Evolutionary conservation across 2,797 vertebrate genomes (phyloP).

Genomic region (Phalloptychus januarius): DNA sequence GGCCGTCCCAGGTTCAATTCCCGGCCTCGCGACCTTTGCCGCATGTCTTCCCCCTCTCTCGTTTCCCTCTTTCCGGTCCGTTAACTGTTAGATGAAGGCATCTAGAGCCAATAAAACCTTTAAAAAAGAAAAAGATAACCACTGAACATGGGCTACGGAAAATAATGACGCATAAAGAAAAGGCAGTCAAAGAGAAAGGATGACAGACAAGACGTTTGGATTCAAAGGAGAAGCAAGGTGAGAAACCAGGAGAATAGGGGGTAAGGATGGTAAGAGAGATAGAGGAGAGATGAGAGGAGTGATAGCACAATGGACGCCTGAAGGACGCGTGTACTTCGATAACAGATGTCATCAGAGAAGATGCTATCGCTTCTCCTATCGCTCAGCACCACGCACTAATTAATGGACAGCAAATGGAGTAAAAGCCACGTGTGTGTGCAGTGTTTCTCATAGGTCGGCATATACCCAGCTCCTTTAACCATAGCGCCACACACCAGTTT

Average conservation of each 20-base stretch:
- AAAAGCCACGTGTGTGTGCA: slow-evolving; percentile 25
- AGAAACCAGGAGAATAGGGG: slow-evolving; percentile 41
- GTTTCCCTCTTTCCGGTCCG: too few species aligned
- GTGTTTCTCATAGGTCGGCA: slow-evolving; percentile 17
- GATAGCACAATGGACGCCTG: slow-evolving; percentile 74
- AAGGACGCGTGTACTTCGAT: slow-evolving; percentile 84
- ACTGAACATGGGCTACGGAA: neutral
- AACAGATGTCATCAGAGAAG: slow-evolving; percentile 82
- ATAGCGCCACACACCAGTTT: neutral
- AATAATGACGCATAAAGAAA: neutral
- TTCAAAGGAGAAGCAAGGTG: slow-evolving; percentile 51
- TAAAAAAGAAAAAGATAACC: neutral
- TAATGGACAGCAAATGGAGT: slow-evolving; percentile 79
- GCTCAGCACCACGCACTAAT: slow-evolving; percentile 71
- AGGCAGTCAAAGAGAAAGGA: slow-evolving; percentile 1
- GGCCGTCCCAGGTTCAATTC: too few species aligned
- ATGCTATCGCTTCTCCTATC: slow-evolving; percentile 79
- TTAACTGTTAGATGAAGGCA: too few species aligned
- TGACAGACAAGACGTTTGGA: slow-evolving; percentile 35
- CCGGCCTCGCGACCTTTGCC: too few species aligned
- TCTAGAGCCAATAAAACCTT: too few species aligned
- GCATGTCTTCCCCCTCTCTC: too few species aligned
- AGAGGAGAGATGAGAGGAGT: slow-evolving; percentile 74
- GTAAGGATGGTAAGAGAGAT: slow-evolving; percentile 61
- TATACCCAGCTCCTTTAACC: slow-evolving; percentile 21